Evolutionary conservation across 37 sponge, comb jelly and placozoan species (phyloP).

Genomic region (Eunapius fragilis): DNA sequence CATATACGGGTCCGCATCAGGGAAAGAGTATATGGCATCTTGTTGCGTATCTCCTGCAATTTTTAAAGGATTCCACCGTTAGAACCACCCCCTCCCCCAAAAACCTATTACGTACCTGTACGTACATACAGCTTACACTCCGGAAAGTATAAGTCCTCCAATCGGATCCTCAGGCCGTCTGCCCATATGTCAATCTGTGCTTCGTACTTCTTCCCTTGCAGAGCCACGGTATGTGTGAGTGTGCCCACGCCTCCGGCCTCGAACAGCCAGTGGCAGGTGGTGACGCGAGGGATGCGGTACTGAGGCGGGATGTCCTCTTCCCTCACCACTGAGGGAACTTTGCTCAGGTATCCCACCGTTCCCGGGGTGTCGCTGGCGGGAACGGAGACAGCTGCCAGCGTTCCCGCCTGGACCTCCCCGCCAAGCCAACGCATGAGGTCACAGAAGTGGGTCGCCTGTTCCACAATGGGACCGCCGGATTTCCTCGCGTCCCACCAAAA

Average conservation of each 20-base stretch:
- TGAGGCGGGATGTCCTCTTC: slow-evolving; percentile 40
- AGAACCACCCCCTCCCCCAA: not conserved
- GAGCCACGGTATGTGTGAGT: slow-evolving; percentile 59
- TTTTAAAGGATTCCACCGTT: not conserved
- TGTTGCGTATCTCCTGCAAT: slow-evolving; percentile 37
- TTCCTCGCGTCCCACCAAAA: slow-evolving; percentile 76
- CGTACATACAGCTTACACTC: slow-evolving; percentile 65
- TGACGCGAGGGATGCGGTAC: slow-evolving; percentile 63
- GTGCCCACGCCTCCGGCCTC: slow-evolving; percentile 62
- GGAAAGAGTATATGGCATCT: slow-evolving; percentile 51
- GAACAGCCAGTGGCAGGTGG: slow-evolving; percentile 65
- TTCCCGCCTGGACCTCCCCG: slow-evolving; percentile 41
- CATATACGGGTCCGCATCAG: slow-evolving; percentile 81
- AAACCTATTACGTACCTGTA: slow-evolving; percentile 18
- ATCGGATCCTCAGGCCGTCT: slow-evolving; percentile 73
- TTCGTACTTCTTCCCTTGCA: slow-evolving; percentile 73
- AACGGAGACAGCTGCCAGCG: slow-evolving; percentile 29
- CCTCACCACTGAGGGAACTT: slow-evolving; percentile 39
- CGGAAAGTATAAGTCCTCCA: slow-evolving; percentile 73
- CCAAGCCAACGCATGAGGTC: slow-evolving; percentile 79
- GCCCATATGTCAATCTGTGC: slow-evolving; percentile 78
- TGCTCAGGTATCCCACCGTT: slow-evolving; percentile 50
- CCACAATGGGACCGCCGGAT: slow-evolving; percentile 89
- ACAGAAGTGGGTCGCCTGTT: slow-evolving; percentile 93
- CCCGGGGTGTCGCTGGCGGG: slow-evolving; percentile 26